phyloP scores from a whole-genome alignment of 64 coral and sea anemone species.

The Orbicella faveolata region DNA sequence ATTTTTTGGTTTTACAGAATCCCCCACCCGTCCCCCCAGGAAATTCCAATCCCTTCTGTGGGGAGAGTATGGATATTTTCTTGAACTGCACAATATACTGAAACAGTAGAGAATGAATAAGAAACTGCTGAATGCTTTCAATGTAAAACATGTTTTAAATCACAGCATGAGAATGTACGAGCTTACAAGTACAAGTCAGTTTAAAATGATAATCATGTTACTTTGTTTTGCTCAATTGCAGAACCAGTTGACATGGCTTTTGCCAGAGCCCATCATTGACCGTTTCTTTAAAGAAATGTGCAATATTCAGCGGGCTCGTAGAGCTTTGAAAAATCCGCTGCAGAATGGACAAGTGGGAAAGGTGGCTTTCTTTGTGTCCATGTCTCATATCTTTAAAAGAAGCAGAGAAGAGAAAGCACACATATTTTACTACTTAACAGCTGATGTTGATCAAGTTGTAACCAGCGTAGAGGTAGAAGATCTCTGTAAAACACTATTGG shows the following conservation, averaged over 20 bases:
- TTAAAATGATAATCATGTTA: not conserved
- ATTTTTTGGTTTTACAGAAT: no score
- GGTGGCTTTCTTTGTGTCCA: slow-evolving; percentile 65
- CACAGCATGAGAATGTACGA: no score
- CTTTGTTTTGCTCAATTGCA: not conserved
- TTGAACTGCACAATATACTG: no score
- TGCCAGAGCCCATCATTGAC: slow-evolving; percentile 46
- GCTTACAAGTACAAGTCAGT: not conserved
- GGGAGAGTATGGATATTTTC: no score
- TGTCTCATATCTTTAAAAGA: slow-evolving; percentile 65
- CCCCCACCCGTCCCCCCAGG: no score
- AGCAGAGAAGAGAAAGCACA: slow-evolving; percentile 71
- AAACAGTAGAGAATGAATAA: no score
- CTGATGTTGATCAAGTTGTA: slow-evolving; percentile 65
- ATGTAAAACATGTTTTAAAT: no score
- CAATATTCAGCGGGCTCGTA: slow-evolving; percentile 41
- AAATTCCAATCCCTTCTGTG: no score
- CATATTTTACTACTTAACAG: slow-evolving; percentile 71
- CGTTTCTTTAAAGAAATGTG: slow-evolving; percentile 68
- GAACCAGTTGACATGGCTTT: slow-evolving; percentile 49
- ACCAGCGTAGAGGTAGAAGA: slow-evolving; percentile 56
- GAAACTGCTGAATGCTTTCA: no score
- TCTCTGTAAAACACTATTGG: slow-evolving; percentile 50
- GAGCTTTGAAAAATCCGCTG: slow-evolving; percentile 19
- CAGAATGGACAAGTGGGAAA: slow-evolving; percentile 49